Evolutionary conservation across 2,888 invertebrate genomes (phyloP).

Genomic region (Theretra japonica): DNA sequence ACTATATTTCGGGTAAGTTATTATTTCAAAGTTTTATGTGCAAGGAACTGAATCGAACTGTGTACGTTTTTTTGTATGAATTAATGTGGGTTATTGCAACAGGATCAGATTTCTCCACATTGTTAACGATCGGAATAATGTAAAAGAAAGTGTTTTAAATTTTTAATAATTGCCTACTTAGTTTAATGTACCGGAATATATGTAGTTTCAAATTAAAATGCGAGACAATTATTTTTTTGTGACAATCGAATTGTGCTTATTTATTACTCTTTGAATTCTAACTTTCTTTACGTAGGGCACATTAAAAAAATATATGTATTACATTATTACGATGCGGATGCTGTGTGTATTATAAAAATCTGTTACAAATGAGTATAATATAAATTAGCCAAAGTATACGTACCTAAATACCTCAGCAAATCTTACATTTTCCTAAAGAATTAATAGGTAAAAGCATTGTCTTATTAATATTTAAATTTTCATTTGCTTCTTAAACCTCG

Average conservation of each 20-base stretch:
- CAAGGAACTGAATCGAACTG: slow-evolving; percentile 4
- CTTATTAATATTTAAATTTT: too few relatives aligned
- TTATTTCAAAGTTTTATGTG: slow-evolving; percentile 36
- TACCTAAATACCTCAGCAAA: too few relatives aligned
- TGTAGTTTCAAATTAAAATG: slow-evolving; percentile 1
- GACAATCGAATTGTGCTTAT: not conserved
- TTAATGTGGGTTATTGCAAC: slow-evolving; percentile 4
- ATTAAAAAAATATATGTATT: not conserved
- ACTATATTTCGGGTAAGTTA: slow-evolving; percentile 48
- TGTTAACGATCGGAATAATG: slow-evolving; percentile 8
- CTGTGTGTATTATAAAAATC: too few relatives aligned
- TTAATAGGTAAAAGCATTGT: too few relatives aligned
- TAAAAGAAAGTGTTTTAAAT: slow-evolving; percentile 22
- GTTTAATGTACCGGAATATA: not conserved
- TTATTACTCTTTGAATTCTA: not conserved
- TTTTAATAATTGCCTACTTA: not conserved
- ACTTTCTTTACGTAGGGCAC: not conserved
- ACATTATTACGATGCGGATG: too few relatives aligned
- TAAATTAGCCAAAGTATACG: too few relatives aligned
- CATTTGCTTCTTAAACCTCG: too few relatives aligned
- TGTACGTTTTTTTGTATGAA: not conserved
- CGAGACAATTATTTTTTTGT: not conserved
- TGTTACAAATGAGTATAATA: too few relatives aligned
- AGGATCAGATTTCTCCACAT: slow-evolving; percentile 1
- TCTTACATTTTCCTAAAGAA: too few relatives aligned